These are phyloP conservation scores for Cyphomyrmex costatus DNA, from an alignment of 1,140 invertebrate genomes.

Conservation along the genomic window DNA sequence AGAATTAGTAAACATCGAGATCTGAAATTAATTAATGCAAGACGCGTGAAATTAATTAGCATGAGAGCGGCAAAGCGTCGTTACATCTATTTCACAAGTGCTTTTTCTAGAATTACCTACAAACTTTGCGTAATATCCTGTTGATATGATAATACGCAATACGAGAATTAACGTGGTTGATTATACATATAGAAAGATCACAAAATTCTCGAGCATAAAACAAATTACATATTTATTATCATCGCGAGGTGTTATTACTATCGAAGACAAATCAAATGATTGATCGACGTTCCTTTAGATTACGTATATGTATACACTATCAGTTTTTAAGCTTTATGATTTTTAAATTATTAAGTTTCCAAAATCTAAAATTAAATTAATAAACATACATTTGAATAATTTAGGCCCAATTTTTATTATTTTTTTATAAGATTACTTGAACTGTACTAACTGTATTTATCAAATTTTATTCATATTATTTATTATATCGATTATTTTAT, in stretches of 20 bases:
- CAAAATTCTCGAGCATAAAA: not conserved
- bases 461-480: not conserved
- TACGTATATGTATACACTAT: not conserved
- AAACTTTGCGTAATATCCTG: constrained; percentile 15
- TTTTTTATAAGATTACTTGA: not conserved
- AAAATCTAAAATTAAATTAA: not conserved
- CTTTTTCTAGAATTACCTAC: not conserved
- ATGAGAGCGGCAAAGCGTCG: constrained; percentile 44
- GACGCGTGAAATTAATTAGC: constrained; percentile 48
- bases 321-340: not conserved
- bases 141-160: not conserved
- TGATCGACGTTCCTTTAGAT: not conserved
- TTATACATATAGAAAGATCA: constrained; percentile 20
- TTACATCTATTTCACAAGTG: constrained; percentile 15
- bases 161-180: not conserved
- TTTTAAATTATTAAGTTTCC: not conserved
- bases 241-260: not conserved
- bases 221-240: not conserved
- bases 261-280: not conserved
- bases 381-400: not conserved
- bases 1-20: constrained; percentile 55
- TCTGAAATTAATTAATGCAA: constrained; percentile 54
- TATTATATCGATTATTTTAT: constrained; percentile 1
- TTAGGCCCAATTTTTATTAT: not conserved
- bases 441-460: not conserved